Base-by-base conservation (phyloP, 2,888 invertebrate genomes). In the Bombylius discolor region DNA sequence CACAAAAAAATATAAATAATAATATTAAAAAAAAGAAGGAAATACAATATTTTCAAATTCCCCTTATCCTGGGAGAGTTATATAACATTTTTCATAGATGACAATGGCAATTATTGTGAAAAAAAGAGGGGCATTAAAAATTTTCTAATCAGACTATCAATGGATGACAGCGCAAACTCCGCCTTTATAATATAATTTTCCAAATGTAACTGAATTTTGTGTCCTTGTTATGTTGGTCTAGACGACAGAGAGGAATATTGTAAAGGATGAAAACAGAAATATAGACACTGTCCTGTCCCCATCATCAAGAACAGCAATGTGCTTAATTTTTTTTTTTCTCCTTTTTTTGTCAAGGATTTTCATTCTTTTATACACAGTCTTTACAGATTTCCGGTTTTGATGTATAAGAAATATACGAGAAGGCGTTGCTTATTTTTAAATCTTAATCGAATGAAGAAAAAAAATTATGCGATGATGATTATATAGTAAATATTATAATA, bases 21-120 rank as follows among this genome's bases (percentile, higher is more conserved):
- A n/a, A n/a, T n/a, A n/a, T n/a, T n/a, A n/a, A n/a, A n/a, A n/a
- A n/a, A n/a, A n/a, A n/a, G n/a, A n/a, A n/a, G n/a, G n/a, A n/a
- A n/a, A n/a, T n/a, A 36, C 8, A 36, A 8, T 6, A 36, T 36
- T 36, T 36, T 36, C 8, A 6, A 11, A 32, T 33, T 32, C 49
- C 33, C 13, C 9, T 9, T 31, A 11, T 11, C 23, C 31, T 47
- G 49, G 23, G 23, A 23, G 23, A 23, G 23, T 23, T 23, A 23
- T 23, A 23, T 3, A 23, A n/a, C 11, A 32, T 33, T 33, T 13
- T 14, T 36, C 33, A 5, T 32, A 44, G 45, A 46, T 51, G 47
- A 34, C 56, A 53, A 57, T 56, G 60, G 36, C 58, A 55, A 50
- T 56, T 56, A 56, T 47, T 34, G 51, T 32, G 5, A 47, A 11